Evolutionary conservation across 2,797 vertebrate genomes (phyloP).

Genomic region (Scolopax rusticola): DNA sequence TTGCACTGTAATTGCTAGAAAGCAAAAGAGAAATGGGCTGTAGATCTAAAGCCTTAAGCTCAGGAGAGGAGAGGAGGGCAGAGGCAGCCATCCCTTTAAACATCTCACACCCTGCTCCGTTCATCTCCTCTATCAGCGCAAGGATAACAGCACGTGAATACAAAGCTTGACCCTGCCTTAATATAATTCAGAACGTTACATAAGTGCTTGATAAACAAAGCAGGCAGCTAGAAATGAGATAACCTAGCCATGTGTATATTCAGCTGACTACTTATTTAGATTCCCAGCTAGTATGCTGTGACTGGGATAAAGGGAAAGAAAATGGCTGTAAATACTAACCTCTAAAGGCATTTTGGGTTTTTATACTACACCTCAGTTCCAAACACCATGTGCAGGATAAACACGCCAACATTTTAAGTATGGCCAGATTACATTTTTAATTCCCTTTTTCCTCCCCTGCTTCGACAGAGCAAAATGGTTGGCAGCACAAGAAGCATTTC

Average conservation of each 20-base stretch:
- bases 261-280: slow-evolving; percentile 44
- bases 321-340: not conserved
- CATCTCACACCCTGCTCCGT: not conserved
- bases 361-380: not conserved
- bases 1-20: not conserved
- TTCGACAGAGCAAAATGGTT: not conserved
- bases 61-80: not conserved
- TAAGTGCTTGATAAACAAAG: slow-evolving; percentile 65
- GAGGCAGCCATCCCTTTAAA: not conserved
- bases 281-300: not conserved
- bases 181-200: not conserved
- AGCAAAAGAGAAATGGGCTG: not conserved
- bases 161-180: not conserved
- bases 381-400: not conserved
- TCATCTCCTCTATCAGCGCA: not conserved
- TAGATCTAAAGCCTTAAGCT: not conserved
- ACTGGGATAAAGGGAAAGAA: slow-evolving; percentile 17
- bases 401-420: not conserved
- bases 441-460: not conserved
- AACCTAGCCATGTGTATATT: slow-evolving; percentile 39
- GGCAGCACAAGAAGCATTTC: not conserved
- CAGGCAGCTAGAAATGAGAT: slow-evolving; percentile 54
- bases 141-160: not conserved
- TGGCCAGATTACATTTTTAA: not conserved
- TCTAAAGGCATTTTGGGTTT: not conserved